Base-by-base conservation (phyloP, 2,113 vertebrate species). In the Natator depressus region DNA sequence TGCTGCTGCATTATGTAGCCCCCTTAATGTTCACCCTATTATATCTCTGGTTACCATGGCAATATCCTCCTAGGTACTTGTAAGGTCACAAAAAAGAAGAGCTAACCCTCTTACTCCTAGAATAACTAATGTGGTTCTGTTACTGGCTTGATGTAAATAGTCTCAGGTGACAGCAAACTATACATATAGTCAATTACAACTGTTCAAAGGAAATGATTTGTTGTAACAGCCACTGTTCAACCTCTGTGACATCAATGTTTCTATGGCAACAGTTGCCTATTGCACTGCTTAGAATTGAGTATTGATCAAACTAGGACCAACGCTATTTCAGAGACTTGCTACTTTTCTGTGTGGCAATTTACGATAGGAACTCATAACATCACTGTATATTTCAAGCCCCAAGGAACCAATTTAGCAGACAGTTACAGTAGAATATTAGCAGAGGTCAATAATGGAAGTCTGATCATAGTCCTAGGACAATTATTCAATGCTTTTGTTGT, bases 121-220 rank as follows among this genome's bases (percentile, higher is more conserved):
- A 99, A 99, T 99, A 99, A 99, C 98, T 98, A 99, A 99, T 99
- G 99, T 97, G 97, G 98, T 97, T 98, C 98, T 98, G 98, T 98
- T 98, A 98, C 98, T 96, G 98, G 98, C 98, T 98, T 99, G 98
- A 99, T 99, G 99, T 99, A 99, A 99, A 99, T 99, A 98, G 99
- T 99, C 99, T 99, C 98, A 98, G 98, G 98, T 99, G 99, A 99
- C 99, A 99, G 98, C 95, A 92, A 98, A 99, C 98, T 99, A 98
- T 99, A 99, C 98, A 99, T 99, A 99, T 99, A 99, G 99, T 99
- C 99, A 99, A 99, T 99, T 99, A 99, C 98, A 98, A 98, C 99
- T 99, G 99, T 98, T 99, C 99, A 99, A 99, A 99, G 98, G 98
- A 99, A 99, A 99, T 99, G 99, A 99, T 99, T 99, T 99, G 99